Base-by-base conservation (phyloP, 2,113 vertebrate genomes). In the Ammospiza nelsoni region DNA sequence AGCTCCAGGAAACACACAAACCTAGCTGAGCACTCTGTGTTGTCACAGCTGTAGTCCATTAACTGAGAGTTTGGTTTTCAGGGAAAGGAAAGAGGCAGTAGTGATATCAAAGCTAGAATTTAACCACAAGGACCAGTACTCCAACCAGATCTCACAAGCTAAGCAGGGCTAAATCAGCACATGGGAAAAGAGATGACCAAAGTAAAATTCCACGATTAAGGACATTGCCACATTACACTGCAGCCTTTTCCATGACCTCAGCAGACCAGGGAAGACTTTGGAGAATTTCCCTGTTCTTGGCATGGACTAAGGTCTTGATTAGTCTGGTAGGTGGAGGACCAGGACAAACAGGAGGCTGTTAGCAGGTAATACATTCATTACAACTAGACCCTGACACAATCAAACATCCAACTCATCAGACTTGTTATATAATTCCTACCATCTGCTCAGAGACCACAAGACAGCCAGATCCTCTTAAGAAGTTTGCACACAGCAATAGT, bases 41-140 rank as follows among this genome's bases (percentile, higher is more conserved):
- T 93, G 73, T 66, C 83, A 68, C 90, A 95, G 80, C 93, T 95
- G 86, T 31, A 62, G 24, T 46, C n/a, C 41, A 17, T 11, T 73
- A 93, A 88, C 3, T 72, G 41, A 13, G 23, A 90, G 41, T 44
- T 83, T 25, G 48, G 81, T 69, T 90, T 90, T 49, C 71, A 90
- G 46, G 46, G 59, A 76, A 87, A 75, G 41, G 14, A 65, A 72
- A 63, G 66, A 90, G 39, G 62, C 52, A 78, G 33, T 0, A 41
- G 61, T 18, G 27, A 33, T 71, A 93, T 80, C 46, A 84, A 66
- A 85, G 41, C 17, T 20, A 37, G 57, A 87, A 35, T 75, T 78
- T 72, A 58, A 87, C 88, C 92, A 84, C 69, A 85, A 46, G 59
- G 88, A 62, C 27, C 67, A 87, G 49, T 5, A 29, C 13, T 58